Base-by-base conservation (phyloP, 2,113 vertebrate genomes). In the Cyrtonyx montezumae region DNA sequence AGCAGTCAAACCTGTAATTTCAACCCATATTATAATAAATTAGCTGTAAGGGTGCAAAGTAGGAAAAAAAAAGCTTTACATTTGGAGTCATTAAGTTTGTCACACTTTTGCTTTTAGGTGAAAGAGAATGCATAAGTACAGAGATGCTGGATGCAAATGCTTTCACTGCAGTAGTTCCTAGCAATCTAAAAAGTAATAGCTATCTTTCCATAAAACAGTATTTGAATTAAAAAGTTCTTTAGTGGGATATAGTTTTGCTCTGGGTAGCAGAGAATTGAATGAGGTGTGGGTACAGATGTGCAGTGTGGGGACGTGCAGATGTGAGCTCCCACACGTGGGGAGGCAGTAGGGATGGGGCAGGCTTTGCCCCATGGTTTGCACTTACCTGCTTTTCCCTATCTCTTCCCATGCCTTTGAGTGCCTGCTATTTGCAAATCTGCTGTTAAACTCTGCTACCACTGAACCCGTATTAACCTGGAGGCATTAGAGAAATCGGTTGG, bases 161-260 rank as follows among this genome's bases (percentile, higher is more conserved):
- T 51, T 78, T 87, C 62, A 32, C 42, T 75, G 74, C 23, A 67
- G 28, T 69, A 83, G 46, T 61, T 95, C 55, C 56, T 32, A 34
- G 46, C 9, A 85, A 68, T 42, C 32, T 20, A 34, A 55, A 71
- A 91, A 77, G n/a, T 89, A 58, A 58, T 21, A 8, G 65, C 4
- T 76, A 53, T 42, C 30, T 70, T 90, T 78, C 65, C 26, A 19
- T 77, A 86, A 70, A 94, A 88, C 43, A 53, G 61, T 42, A 79
- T 94, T 93, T 84, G 66, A 81, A 88, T 36, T 91, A 65, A 88
- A 95, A 90, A 79, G 22, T 40, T 82, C 48, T 76, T 88, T 76
- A 37, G 71, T 53, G 71, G 62, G 86, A 67, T 46, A 65, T 76
- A 75, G 80, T 68, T 87, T 80, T 56, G 66, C 12, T n/a, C 28